Base-by-base conservation (phyloP, 1,140 invertebrate genomes). In the Drosophila triauraria region DNA sequence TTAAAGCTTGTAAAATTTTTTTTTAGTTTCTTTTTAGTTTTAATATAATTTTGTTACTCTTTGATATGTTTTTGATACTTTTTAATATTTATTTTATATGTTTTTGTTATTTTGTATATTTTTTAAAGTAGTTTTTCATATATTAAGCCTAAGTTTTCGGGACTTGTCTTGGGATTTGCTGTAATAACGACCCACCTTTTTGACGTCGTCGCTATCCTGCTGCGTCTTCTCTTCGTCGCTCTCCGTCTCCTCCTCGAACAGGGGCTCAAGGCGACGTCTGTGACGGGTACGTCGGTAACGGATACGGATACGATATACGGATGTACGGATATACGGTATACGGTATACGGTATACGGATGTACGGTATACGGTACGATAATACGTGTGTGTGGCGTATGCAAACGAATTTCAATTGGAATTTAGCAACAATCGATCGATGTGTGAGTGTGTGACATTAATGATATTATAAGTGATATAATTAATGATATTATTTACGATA, bases 161-260 rank as follows among this genome's bases (percentile, higher is more conserved):
- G 67, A 42, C 47, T 13, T 68, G 17, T 56, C 48, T 50, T 40
- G 47, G 50, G 48, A 13, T 56, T 87, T 87, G 65, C 80, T 90
- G 86, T 91, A 91, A 91, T 77, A 84, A 84, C 81, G 91, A 92
- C 91, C 91, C 91, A 92, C 91, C 91, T 92, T 92, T 92, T 92
- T 92, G 71, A 92, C 75, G 77, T 92, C 91, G 78, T 92, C 91
- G 86, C 91, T 92, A 61, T 92, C 91, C 78, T 92, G 91, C 47
- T 92, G 91, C 20, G 91, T 92, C 74, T 92, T 92, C 77, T 92
- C 91, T 80, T 93, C 92, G 63, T 93, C 92, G 78, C 92, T 93
- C 75, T 93, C 92, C 44, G 92, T 93, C 68, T 96, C 95, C 93
- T 96, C 95, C 93, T 96, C 95, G 71, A 95, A 94, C 44, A 96